A percentile compares a stretch with the other conserved stretches of the same genome.
phyloP scores from a whole-genome alignment of 2,797 vertebrate genomes.

The Neosilurus mollespiculum region DNA sequence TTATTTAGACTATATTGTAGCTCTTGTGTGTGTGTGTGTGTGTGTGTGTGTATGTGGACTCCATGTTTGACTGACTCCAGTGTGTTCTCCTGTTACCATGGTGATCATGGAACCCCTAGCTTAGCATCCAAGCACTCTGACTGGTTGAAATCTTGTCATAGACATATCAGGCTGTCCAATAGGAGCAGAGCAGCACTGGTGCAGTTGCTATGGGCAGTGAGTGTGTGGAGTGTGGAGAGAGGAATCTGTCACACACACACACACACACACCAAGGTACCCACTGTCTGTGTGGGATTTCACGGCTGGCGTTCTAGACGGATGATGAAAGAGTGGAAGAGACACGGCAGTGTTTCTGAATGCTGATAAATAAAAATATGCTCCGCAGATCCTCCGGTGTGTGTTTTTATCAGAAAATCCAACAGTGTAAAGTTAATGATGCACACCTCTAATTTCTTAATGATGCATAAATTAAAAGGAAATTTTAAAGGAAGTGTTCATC shows the following conservation, averaged over 20 bases:
- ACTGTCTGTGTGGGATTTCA: slow-evolving; percentile 8
- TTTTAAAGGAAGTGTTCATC: background rate
- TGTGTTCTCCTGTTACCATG: slow-evolving; percentile 62
- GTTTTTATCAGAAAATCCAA: background rate
- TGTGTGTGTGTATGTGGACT: slow-evolving; percentile 38
- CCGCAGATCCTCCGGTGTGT: background rate
- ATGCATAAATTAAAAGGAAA: background rate
- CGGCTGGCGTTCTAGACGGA: background rate
- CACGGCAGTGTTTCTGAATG: background rate
- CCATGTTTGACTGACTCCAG: slow-evolving; percentile 56
- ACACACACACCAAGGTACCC: slow-evolving; percentile 6
- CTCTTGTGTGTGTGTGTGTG: slow-evolving; percentile 13
- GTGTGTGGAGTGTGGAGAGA: slow-evolving; percentile 23
- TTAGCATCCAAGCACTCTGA: slow-evolving; percentile 68
- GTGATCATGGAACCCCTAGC: slow-evolving; percentile 56
- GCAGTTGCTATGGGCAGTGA: slow-evolving; percentile 77
- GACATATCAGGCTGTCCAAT: slow-evolving; percentile 68
- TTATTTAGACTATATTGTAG: background rate
- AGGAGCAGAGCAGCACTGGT: slow-evolving; percentile 54
- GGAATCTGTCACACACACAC: slow-evolving; percentile 39
- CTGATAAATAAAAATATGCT: background rate
- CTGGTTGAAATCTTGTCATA: slow-evolving; percentile 71
- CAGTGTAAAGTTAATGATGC: background rate
- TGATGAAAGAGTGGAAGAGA: slow-evolving; percentile 21
- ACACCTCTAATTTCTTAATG: background rate